Evolutionary conservation across 2,888 invertebrate species (phyloP), one percentile per base, ranked within the genome.

Genomic region (Ypsolopha scabrella): DNA sequence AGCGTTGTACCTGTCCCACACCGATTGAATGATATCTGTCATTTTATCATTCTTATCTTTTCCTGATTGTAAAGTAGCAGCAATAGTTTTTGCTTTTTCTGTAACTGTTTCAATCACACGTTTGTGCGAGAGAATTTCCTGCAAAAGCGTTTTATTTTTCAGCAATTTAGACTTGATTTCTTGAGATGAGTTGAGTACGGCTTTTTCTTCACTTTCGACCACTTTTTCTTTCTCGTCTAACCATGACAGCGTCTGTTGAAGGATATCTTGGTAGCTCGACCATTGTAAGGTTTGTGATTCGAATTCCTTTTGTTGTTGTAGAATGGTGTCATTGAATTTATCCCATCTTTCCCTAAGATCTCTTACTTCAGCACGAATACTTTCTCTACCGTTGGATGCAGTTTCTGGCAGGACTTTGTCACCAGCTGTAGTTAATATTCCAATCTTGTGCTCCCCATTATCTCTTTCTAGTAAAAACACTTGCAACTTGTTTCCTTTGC

Each of bases 351-450:
- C 94, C 61, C 95, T 90, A 11, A 95, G 89, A 34, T 90, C 87
- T 63, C 95, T 89, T 53, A 97, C 82, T 70, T 97, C 94, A 58
- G 93, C 91, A n/a, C 98, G 90, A 52, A 98, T 92, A 51, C 89
- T 90, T 73, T 98, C 98, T 55, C 98, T 90, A 0, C 98, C 98
- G 60, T 92, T 92, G 0, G 97, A 93, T 8, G 97, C 94, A 2
- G 97, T 98, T 73, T 96, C 96, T 0, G 97, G 95, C 55, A 96
- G 89, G n/a, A 98, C 90, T 70, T 93, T 92, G 67, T 98, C 98
- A 2, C 96, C 96, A 0, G 93, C 89, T 3, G 91, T 88, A 10
- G 93, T 92, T 13, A 96, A 77, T 41, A 91, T 89, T 51, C 90
- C 89, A 37, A 98, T 87, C 61, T 94, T 91, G 62, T 92, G 91